Conservation (phyloP, 2,113 vertebrate genomes). For the Lophura nycthemera region DNA sequence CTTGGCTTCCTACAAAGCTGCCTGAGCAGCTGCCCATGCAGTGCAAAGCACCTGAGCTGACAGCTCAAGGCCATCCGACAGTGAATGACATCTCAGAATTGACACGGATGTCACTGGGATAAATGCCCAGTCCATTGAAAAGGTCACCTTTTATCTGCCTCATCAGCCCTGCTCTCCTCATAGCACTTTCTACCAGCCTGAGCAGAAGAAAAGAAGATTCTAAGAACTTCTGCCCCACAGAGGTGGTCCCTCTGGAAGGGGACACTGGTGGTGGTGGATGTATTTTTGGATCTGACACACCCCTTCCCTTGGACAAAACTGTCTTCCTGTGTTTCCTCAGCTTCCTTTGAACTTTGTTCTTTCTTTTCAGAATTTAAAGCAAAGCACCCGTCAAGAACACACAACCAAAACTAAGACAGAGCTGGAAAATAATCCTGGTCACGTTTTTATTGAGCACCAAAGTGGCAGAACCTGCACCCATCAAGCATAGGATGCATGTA, state of each 20-base stretch:
- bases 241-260: background rate
- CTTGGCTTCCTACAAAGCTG: background rate
- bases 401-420: background rate
- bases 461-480: background rate
- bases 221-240: background rate
- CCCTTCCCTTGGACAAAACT: background rate
- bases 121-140: background rate
- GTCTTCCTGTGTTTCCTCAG: background rate
- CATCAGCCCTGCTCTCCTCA: background rate
- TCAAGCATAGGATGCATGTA: background rate
- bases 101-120: background rate
- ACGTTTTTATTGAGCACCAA: slow-evolving; percentile 68
- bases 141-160: background rate
- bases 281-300: background rate
- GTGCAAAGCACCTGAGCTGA: background rate
- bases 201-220: fast-evolving
- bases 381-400: background rate
- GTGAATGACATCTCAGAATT: background rate
- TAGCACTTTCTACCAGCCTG: background rate
- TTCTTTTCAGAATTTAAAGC: background rate
- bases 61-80: background rate
- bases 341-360: background rate
- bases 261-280: background rate
- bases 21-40: background rate
- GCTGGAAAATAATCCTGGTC: slow-evolving; percentile 31